These are phyloP conservation scores for Pristionchus maxplancki DNA, from an alignment of 2,888 invertebrate genomes.

Conservation along the genomic window DNA sequence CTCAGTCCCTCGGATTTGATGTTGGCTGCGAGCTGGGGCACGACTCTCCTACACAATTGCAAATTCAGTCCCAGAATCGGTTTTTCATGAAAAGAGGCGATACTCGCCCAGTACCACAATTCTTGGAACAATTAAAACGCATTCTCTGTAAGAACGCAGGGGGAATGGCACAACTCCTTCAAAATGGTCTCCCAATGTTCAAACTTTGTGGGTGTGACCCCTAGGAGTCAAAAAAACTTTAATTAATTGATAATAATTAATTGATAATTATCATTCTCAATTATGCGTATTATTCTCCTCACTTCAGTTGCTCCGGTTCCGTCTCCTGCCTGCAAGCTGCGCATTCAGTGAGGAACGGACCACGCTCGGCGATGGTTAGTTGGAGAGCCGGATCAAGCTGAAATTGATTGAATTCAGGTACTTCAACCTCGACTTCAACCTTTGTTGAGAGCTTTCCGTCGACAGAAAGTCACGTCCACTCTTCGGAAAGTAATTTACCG, in stretches of 20 bases:
- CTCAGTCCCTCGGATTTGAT: constrained; percentile 39
- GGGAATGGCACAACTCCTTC: too few species aligned
- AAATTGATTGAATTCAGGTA: too few species aligned
- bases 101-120: too few species aligned
- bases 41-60: too few species aligned
- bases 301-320: constrained; percentile 30
- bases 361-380: constrained; percentile 11
- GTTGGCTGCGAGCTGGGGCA: neutral
- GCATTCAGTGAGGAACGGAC: constrained; percentile 1
- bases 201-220: too few species aligned
- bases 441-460: neutral
- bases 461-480: neutral
- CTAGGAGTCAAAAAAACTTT: neutral
- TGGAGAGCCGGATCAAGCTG: constrained; percentile 10
- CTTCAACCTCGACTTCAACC: neutral
- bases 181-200: too few species aligned
- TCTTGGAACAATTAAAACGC: neutral
- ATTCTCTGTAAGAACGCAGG: too few species aligned
- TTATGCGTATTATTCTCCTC: too few species aligned
- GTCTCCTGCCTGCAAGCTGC: neutral
- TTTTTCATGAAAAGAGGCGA: too few species aligned
- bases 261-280: too few species aligned
- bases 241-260: too few species aligned
- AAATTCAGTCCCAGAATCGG: too few species aligned
- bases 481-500: neutral